Percentiles rank a stretch among this genome's conserved stretches.
Conservation (phyloP, 2,888 invertebrate genomes). For the Zygaena filipendulae region DNA sequence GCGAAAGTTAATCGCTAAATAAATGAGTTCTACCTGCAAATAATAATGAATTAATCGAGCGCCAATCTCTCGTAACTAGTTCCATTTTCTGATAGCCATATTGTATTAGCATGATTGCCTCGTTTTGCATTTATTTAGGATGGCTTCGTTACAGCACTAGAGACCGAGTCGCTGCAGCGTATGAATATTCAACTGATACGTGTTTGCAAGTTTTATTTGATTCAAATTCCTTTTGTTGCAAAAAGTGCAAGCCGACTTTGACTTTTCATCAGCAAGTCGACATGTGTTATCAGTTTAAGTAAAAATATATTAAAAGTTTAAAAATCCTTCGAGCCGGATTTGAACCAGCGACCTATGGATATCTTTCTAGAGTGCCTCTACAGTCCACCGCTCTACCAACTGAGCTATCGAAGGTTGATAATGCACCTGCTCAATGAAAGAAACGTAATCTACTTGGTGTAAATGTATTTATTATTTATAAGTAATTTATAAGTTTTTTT, state of each 20-base stretch:
- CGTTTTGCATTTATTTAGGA: slow-evolving; percentile 54
- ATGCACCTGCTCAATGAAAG: too few species aligned
- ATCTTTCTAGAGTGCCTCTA: slow-evolving; percentile 33
- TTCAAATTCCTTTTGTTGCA: slow-evolving; percentile 15
- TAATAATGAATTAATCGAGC: too few species aligned
- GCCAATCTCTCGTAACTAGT: slow-evolving; percentile 19
- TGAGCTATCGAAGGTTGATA: slow-evolving; percentile 55
- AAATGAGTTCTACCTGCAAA: too few species aligned
- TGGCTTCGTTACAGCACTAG: slow-evolving; percentile 39
- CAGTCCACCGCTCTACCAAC: slow-evolving; percentile 58
- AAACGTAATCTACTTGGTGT: too few species aligned
- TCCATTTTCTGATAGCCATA: slow-evolving; percentile 30
- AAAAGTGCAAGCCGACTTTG: too few species aligned
- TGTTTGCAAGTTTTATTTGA: slow-evolving; percentile 24
- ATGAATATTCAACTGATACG: slow-evolving; percentile 46
- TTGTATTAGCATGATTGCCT: slow-evolving; percentile 54
- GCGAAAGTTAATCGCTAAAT: too few species aligned
- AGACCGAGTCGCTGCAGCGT: too few species aligned
- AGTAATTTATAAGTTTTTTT: too few species aligned
- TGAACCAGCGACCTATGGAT: slow-evolving; percentile 72
- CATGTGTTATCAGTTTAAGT: too few species aligned
- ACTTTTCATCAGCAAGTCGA: too few species aligned
- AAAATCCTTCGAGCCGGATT: slow-evolving; percentile 68
- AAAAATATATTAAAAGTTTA: too few species aligned
- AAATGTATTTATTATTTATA: too few species aligned